Conservation (phyloP, 2,113 vertebrate species). For the Cephalopterus ornatus region DNA sequence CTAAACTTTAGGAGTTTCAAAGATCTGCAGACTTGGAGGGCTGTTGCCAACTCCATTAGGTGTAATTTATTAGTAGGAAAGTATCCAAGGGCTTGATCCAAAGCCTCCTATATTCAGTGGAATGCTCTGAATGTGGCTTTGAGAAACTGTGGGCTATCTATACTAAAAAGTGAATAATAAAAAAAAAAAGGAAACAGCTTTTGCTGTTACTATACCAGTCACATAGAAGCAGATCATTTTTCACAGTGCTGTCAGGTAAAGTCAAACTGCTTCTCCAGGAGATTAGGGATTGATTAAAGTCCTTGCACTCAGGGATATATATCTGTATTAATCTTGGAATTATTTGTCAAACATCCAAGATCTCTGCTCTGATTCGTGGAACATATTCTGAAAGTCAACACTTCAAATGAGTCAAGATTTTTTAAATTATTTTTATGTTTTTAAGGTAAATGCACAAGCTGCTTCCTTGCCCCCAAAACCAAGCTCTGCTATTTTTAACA, state of each 20-base stretch:
- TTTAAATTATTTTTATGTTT: background rate
- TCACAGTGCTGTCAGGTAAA: slow-evolving; percentile 5
- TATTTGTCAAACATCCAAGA: background rate
- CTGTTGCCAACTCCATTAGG: background rate
- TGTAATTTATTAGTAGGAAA: background rate
- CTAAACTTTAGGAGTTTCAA: background rate
- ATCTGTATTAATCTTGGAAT: slow-evolving; percentile 25
- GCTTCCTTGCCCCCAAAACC: background rate
- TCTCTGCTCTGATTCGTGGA: background rate
- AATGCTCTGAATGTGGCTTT: background rate
- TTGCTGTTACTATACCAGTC: background rate
- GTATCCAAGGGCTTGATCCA: background rate
- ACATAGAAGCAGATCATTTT: background rate
- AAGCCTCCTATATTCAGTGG: background rate
- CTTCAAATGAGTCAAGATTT: background rate
- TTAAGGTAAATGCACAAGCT: background rate
- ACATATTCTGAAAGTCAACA: slow-evolving; percentile 10
- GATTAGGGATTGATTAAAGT: slow-evolving; percentile 50
- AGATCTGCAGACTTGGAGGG: background rate
- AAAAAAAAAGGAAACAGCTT: background rate
- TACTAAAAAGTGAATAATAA: background rate
- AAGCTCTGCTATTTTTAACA: background rate
- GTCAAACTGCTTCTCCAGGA: slow-evolving; percentile 44
- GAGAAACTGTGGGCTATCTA: background rate
- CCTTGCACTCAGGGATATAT: slow-evolving; percentile 3